These are phyloP conservation scores for Leucoraja ocellata DNA, from an alignment of 2,797 vertebrate species.

Conservation along the genomic window DNA sequence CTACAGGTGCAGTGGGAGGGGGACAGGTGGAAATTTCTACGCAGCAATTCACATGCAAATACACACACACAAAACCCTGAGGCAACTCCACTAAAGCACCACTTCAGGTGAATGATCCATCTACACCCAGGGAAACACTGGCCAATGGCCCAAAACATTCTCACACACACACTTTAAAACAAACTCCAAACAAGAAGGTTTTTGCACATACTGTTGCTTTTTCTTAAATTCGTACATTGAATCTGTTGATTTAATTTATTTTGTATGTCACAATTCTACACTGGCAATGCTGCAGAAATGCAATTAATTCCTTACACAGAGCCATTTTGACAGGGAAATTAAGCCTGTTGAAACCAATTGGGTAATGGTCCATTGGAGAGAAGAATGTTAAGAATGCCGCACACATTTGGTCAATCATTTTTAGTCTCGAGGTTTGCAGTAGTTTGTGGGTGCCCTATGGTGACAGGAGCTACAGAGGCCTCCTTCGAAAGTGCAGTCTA, in stretches of 20 bases:
- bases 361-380: neutral
- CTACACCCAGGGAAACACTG: neutral
- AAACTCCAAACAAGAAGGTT: neutral
- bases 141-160: neutral
- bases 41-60: constrained; percentile 26
- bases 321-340: neutral
- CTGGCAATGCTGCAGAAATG: neutral
- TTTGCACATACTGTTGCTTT: too few relatives aligned
- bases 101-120: constrained; percentile 29
- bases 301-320: neutral
- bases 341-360: neutral
- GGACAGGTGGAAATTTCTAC: constrained; percentile 16
- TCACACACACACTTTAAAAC: neutral
- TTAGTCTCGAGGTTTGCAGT: neutral
- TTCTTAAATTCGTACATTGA: neutral
- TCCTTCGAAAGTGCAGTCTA: too few relatives aligned
- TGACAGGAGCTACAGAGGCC: too few relatives aligned
- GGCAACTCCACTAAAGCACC: neutral
- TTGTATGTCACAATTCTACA: neutral
- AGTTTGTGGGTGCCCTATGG: neutral
- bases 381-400: neutral
- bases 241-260: neutral
- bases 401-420: neutral
- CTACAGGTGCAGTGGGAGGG: constrained; percentile 8
- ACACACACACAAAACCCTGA: neutral